Evolutionary conservation across 2,113 vertebrate species (phyloP).

Genomic region (Turdus rufiventris): DNA sequence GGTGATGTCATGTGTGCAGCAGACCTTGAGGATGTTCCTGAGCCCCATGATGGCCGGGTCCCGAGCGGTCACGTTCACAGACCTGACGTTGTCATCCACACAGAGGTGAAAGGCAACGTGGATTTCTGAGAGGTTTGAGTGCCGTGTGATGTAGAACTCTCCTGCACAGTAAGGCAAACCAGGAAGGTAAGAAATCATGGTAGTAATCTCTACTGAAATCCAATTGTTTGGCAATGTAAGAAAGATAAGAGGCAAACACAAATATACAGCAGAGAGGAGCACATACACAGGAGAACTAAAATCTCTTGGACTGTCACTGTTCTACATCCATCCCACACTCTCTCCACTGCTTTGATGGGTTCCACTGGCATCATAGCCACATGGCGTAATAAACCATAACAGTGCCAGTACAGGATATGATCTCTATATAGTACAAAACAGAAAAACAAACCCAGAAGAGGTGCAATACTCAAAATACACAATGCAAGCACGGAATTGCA

Average conservation of each 20-base stretch:
- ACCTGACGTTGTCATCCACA: conserved; percentile 94
- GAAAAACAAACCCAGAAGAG: conserved; percentile 47
- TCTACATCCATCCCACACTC: background rate
- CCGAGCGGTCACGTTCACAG: conserved; percentile 88
- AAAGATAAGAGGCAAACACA: background rate
- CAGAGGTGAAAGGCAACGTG: conserved; percentile 95
- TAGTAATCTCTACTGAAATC: background rate
- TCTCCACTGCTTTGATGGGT: background rate
- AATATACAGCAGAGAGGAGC: background rate
- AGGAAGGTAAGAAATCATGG: background rate
- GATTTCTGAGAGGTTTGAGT: conserved; percentile 96
- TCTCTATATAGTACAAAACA: conserved; percentile 15
- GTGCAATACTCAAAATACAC: conserved; percentile 42
- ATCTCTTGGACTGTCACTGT: background rate
- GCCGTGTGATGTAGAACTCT: conserved; percentile 94
- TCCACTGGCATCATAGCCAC: background rate
- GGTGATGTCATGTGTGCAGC: conserved; percentile 94
- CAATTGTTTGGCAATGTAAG: background rate
- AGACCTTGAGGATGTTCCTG: conserved; percentile 96
- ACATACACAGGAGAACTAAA: background rate
- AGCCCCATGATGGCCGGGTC: conserved; percentile 97
- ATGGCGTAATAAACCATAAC: background rate
- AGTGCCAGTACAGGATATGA: conserved; percentile 13
- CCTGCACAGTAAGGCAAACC: conserved; percentile 67
- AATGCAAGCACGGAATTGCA: conserved; percentile 27